These are phyloP conservation scores for Drosophila kikkawai DNA, from an alignment of 1,140 invertebrate genomes.

Conservation along the genomic window DNA sequence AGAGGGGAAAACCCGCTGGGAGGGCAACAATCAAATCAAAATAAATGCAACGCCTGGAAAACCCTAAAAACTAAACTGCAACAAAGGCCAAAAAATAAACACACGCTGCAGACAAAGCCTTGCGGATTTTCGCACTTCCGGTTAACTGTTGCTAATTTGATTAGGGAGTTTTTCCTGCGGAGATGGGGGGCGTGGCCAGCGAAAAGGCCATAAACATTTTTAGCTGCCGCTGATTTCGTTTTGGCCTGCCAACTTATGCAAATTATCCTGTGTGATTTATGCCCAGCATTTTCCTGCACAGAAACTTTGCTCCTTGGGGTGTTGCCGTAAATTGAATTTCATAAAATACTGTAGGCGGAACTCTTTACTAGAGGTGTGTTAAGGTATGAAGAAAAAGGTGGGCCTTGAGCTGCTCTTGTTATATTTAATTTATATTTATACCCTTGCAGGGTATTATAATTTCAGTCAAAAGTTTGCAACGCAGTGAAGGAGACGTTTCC, in stretches of 20 bases:
- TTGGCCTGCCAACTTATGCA: slow-evolving; percentile 75
- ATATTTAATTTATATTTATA: too few species aligned
- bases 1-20: slow-evolving; percentile 50
- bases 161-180: slow-evolving; percentile 63
- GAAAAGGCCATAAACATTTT: slow-evolving; percentile 57
- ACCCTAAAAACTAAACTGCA: slow-evolving; percentile 33
- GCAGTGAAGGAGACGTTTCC: too few species aligned
- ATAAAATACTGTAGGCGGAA: slow-evolving; percentile 21
- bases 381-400: background rate
- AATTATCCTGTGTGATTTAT: slow-evolving; percentile 72
- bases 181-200: slow-evolving; percentile 27
- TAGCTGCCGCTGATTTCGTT: slow-evolving; percentile 56
- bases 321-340: slow-evolving; percentile 68
- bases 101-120: slow-evolving; percentile 51
- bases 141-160: slow-evolving; percentile 81
- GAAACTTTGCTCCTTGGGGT: slow-evolving; percentile 48
- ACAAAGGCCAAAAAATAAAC: slow-evolving; percentile 53
- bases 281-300: slow-evolving; percentile 43
- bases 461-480: too few species aligned
- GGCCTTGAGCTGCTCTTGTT: background rate
- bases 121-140: slow-evolving; percentile 72
- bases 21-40: slow-evolving; percentile 78
- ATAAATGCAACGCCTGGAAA: slow-evolving; percentile 68
- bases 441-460: too few species aligned
- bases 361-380: slow-evolving; percentile 1